Evolutionary conservation across 2,797 vertebrate genomes (phyloP).

Genomic region (Aldrovandia affinis): DNA sequence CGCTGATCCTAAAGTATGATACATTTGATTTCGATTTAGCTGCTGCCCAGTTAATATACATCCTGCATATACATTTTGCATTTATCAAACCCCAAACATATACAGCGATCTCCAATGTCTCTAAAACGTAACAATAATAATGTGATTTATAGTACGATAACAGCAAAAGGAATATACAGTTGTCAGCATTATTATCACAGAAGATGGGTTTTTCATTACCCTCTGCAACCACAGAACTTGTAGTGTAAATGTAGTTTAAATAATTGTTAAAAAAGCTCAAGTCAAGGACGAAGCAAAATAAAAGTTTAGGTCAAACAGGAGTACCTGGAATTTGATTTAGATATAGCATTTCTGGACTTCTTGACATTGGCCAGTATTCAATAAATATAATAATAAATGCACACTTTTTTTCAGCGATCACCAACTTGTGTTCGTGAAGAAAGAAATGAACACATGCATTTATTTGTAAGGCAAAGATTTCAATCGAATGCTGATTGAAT

Average conservation of each 20-base stretch:
- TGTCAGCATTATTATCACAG: not conserved
- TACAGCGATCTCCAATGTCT: not conserved
- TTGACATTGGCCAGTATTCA: not conserved
- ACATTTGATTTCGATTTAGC: not conserved
- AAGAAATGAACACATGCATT: too few species aligned
- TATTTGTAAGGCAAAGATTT: too few species aligned
- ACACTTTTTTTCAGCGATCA: not conserved
- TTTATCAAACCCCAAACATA: not conserved
- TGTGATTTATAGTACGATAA: not conserved
- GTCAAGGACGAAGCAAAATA: too few species aligned
- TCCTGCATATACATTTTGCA: not conserved
- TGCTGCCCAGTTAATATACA: not conserved
- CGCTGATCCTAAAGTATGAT: not conserved
- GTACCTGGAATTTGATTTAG: not conserved
- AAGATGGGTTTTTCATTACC: not conserved
- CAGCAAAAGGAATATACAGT: not conserved
- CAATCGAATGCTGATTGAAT: not conserved
- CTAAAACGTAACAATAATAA: not conserved
- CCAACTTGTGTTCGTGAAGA: not conserved
- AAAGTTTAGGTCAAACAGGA: not conserved
- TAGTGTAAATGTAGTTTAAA: not conserved
- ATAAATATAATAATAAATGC: not conserved
- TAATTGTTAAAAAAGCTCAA: not conserved
- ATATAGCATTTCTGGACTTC: not conserved
- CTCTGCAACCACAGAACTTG: not conserved